These are phyloP conservation scores for Drosophila nigricruria DNA, from an alignment of 2,888 invertebrate species.

Conservation along the genomic window DNA sequence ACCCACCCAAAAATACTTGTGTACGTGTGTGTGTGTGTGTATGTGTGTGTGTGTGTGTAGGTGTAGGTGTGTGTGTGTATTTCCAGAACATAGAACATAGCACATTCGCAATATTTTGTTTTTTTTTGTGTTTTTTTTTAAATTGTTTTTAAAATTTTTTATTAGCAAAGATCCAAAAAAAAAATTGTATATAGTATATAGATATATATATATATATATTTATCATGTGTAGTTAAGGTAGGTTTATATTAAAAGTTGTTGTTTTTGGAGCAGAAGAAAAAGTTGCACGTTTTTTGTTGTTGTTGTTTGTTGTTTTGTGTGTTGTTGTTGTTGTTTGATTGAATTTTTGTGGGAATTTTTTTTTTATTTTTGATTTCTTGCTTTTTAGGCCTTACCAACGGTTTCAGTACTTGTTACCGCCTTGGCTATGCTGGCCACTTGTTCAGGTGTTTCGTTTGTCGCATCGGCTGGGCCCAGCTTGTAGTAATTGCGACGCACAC, in stretches of 20 bases:
- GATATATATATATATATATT: constrained; percentile 11
- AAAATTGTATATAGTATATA: not conserved
- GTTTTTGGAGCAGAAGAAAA: constrained; percentile 9
- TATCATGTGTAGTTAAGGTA: constrained; percentile 54
- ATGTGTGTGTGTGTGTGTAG: constrained; percentile 24
- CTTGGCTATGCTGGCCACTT: constrained; percentile 38
- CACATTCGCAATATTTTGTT: constrained; percentile 45
- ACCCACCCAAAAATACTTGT: constrained; percentile 26
- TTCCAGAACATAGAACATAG: constrained; percentile 58
- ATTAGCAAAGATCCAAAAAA: constrained; percentile 61
- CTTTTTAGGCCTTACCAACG: constrained; percentile 69
- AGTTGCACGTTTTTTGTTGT: constrained; percentile 28
- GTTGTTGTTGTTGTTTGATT: constrained; percentile 17
- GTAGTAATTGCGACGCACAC: constrained; percentile 80
- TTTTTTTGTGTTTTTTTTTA: constrained; percentile 39
- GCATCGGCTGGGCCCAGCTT: constrained; percentile 82
- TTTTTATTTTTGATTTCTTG: constrained; percentile 14
- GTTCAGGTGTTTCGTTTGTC: not conserved
- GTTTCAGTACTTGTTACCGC: constrained; percentile 60
- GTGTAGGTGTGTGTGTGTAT: constrained; percentile 27
- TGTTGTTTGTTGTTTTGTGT: constrained; percentile 16
- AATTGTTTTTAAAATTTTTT: constrained; percentile 55
- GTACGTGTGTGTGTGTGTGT: constrained; percentile 21
- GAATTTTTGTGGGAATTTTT: not conserved
- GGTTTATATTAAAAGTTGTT: constrained; percentile 28